Evolutionary conservation across 2,888 invertebrate genomes (phyloP).

Genomic region (Lucinisca nassula): DNA sequence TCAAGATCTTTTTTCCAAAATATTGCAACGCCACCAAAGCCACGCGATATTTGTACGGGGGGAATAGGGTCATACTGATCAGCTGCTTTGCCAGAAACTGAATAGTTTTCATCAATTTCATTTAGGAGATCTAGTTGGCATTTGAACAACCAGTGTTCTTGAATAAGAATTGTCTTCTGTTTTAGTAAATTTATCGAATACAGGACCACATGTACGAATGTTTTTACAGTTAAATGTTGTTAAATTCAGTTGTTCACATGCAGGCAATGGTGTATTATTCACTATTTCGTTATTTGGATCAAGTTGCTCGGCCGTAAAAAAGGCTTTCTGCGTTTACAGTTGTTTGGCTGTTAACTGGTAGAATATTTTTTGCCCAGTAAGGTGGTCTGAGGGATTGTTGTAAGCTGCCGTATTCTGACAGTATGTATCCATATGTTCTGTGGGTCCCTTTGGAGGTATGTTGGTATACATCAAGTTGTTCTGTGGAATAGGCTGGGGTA

Average conservation of each 20-base stretch:
- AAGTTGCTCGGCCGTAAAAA: conserved; percentile 11
- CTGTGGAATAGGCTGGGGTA: no score
- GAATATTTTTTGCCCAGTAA: no score
- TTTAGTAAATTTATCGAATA: not conserved
- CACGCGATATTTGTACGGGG: conserved; percentile 16
- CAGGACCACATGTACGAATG: conserved; percentile 21
- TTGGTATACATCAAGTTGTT: no score
- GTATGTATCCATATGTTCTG: no score
- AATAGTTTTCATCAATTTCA: not conserved
- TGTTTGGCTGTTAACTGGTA: no score
- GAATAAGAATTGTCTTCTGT: conserved; percentile 23
- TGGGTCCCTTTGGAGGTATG: no score
- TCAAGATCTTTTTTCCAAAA: conserved; percentile 36
- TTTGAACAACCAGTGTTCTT: conserved; percentile 31
- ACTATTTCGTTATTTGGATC: not conserved
- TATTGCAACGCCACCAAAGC: conserved; percentile 37
- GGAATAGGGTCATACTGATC: conserved; percentile 21
- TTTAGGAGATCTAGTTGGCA: conserved; percentile 12
- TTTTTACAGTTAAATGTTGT: conserved; percentile 29
- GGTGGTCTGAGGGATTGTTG: no score
- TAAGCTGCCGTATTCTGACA: no score
- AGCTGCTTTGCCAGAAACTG: conserved; percentile 5
- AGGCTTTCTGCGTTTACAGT: no score
- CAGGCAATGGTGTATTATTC: not conserved
- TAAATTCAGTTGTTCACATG: not conserved